Conservation (phyloP, 2,113 vertebrate genomes). For the Coturnix japonica region DNA sequence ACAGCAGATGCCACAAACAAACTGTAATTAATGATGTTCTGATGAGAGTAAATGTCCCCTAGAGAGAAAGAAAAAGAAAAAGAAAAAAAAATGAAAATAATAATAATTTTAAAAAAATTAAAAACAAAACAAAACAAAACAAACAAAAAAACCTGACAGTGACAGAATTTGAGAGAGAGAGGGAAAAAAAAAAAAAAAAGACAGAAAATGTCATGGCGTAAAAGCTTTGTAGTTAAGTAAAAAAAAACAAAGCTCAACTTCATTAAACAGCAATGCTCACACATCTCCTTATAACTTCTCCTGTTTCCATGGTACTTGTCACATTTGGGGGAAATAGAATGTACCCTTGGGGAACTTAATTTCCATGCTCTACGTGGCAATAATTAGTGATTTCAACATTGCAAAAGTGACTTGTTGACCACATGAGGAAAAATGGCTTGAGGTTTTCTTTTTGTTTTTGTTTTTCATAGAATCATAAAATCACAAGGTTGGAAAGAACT, state of each 20-base stretch:
- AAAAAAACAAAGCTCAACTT: neutral
- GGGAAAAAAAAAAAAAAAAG: neutral
- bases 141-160: neutral
- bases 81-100: neutral
- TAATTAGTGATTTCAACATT: neutral
- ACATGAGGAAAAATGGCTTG: neutral
- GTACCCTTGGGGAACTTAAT: neutral
- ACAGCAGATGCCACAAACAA: constrained; percentile 38
- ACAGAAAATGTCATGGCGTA: neutral
- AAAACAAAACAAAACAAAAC: neutral
- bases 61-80: neutral
- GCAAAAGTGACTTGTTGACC: neutral
- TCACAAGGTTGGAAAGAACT: no score
- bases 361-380: neutral
- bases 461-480: no score
- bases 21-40: constrained; percentile 45
- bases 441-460: neutral
- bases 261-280: neutral
- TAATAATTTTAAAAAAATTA: no score
- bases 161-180: neutral
- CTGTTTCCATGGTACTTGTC: neutral
- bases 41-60: constrained; percentile 14
- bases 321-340: neutral
- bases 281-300: neutral
- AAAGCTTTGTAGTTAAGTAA: neutral